phyloP scores from a whole-genome alignment of 2,113 vertebrate genomes.

The Salvelinus fontinalis region DNA sequence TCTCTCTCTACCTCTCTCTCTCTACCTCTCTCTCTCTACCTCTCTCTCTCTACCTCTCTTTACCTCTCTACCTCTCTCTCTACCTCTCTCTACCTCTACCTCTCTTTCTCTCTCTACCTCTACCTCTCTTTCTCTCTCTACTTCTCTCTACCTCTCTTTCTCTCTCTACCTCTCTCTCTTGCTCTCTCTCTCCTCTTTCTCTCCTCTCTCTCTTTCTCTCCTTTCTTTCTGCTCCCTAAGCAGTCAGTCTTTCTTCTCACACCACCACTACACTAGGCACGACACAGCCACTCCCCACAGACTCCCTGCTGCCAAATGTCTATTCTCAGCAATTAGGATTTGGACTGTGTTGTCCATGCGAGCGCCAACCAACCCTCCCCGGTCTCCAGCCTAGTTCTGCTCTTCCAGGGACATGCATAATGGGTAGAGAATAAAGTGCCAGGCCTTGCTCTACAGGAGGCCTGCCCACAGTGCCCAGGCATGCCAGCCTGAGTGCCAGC shows the following conservation, averaged over 20 bases:
- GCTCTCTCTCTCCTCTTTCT: too few species aligned
- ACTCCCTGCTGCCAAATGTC: constrained; percentile 48
- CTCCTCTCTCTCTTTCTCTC: too few species aligned
- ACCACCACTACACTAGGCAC: neutral
- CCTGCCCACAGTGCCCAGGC: neutral
- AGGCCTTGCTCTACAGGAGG: constrained; percentile 19
- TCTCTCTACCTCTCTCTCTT: too few species aligned
- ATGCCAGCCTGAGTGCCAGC: neutral
- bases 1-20: too few species aligned
- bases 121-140: too few species aligned
- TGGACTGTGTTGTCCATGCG: constrained; percentile 46
- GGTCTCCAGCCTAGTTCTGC: constrained; percentile 11
- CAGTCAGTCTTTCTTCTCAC: constrained; percentile 15
- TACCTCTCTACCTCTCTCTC: too few species aligned
- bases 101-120: too few species aligned
- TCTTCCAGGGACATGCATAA: constrained; percentile 19
- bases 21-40: too few species aligned
- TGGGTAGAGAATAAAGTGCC: constrained; percentile 24
- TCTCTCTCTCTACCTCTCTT: too few species aligned
- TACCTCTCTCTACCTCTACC: too few species aligned
- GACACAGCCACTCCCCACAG: constrained; percentile 10
- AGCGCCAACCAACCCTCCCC: constrained; percentile 43
- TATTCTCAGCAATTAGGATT: constrained; percentile 68
- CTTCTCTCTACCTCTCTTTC: too few species aligned
- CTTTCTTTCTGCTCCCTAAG: neutral